Evolutionary conservation across 2,797 vertebrate species (phyloP).

Genomic region (Sylvilagus floridanus): DNA sequence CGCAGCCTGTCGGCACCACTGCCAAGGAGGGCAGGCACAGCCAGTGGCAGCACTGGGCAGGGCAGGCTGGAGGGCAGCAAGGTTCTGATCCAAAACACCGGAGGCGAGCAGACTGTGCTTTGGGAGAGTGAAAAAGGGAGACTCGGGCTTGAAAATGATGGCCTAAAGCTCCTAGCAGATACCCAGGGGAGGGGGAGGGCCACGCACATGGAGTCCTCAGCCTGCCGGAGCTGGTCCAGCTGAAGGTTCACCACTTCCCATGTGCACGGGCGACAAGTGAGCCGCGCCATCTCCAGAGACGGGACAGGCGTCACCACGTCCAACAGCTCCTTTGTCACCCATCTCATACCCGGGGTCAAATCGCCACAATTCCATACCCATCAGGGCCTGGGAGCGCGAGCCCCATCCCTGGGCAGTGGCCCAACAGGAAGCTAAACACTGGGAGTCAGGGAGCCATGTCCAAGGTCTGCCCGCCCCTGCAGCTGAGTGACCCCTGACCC

Average conservation of each 20-base stretch:
- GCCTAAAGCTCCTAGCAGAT: not conserved
- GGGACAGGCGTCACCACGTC: not conserved
- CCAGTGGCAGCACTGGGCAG: not conserved
- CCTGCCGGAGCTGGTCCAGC: not conserved
- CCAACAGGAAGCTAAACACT: not conserved
- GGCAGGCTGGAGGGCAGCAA: fast-evolving
- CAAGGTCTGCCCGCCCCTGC: not conserved
- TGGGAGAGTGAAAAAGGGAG: not conserved
- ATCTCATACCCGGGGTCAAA: not conserved
- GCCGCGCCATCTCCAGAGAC: not conserved
- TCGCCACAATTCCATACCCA: not conserved
- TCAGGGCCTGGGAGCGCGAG: not conserved
- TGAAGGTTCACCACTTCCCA: not conserved
- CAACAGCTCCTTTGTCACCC: not conserved
- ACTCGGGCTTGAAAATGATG: not conserved
- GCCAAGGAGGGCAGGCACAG: not conserved
- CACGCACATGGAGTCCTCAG: too few species aligned
- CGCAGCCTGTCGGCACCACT: not conserved
- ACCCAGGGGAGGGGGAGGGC: not conserved
- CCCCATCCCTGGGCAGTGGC: not conserved
- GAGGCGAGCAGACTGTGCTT: not conserved
- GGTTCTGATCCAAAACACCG: not conserved
- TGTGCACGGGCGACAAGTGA: not conserved
- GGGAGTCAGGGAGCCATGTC: not conserved
- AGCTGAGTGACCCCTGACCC: not conserved